phyloP scores from a whole-genome alignment of 2,888 invertebrate species.

The Aphidoletes aphidimyza region DNA sequence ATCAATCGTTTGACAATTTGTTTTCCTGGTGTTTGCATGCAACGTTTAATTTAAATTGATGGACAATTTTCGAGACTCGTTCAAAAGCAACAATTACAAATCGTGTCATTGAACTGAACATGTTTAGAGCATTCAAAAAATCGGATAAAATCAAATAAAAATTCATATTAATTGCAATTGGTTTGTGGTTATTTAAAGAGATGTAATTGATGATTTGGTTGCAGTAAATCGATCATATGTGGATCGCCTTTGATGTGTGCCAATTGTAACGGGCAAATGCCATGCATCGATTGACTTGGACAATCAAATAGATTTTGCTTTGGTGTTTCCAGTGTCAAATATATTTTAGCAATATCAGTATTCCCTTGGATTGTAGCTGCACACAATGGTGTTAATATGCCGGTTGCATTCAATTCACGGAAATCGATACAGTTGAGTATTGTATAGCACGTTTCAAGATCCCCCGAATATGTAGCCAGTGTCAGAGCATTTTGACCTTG shows the following conservation, averaged over 20 bases:
- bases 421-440: background rate
- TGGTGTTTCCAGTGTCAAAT: background rate
- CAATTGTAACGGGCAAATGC: conserved; percentile 6
- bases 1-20: background rate
- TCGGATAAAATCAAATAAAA: too few species aligned
- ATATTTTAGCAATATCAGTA: background rate
- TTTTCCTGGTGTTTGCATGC: too few species aligned
- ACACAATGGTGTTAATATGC: conserved; percentile 24
- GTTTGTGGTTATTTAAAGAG: background rate
- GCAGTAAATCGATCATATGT: background rate
- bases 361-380: background rate
- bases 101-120: too few species aligned
- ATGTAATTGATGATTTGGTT: conserved; percentile 1
- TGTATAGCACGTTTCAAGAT: conserved; percentile 56
- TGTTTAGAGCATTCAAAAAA: too few species aligned
- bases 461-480: conserved; percentile 62
- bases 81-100: too few species aligned
- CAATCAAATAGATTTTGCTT: background rate
- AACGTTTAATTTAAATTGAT: too few species aligned
- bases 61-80: too few species aligned
- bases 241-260: background rate
- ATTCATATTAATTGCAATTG: too few species aligned
- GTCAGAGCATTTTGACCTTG: conserved; percentile 65
- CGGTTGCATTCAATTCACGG: background rate
- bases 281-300: background rate